Evolutionary conservation across 2,888 invertebrate species (phyloP), one percentile per base, ranked within the genome.

Genomic region (Elysia crispata): DNA sequence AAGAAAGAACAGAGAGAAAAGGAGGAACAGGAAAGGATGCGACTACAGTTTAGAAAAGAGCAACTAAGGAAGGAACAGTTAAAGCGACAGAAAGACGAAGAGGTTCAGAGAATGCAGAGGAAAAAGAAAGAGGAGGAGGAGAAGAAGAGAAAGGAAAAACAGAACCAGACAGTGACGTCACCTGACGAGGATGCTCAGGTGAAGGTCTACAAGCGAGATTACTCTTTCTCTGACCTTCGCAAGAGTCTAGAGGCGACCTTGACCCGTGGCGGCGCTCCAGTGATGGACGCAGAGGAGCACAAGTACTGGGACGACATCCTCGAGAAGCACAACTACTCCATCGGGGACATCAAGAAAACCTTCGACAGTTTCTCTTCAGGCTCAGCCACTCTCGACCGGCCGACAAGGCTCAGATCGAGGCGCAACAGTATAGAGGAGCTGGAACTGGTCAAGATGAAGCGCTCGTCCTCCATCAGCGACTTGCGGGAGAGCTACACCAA

Each of bases 281-380:
- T 70, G 6, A 70, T 76, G 33, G 15, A 15, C 28, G 28, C 57
- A 0, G 80, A 67, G 5, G 76, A 80, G 41, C 69, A 62, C 28
- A 80, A 76, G 49, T 76, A 80, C 23, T 80, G 80, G 76, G 80
- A 80, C 33, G 67, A 57, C 20, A 80, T 80, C 49, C 67, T 80
- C 13, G 60, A 80, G 23, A 80, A 80, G 30, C 80, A 69, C 50
- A n/a, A 75, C 25, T 80, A 76, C 41, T 80, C 80, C 20, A 76
- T 80, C n/a, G 15, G 30, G 15, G 76, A 76, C 50, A 1, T 76
- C 15, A 50, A 49, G 41, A 69, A 76, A 41, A 23, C 62, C 5
- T 76, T 69, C 28, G 76, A 75, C n/a, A 20, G 50, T 6, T 20
- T n/a, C n/a, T 25, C 73, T 13, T 30, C 50, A 18, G 20, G 11